Conservation (phyloP, 2,797 vertebrate genomes). For the Acipenser transmontanus region DNA sequence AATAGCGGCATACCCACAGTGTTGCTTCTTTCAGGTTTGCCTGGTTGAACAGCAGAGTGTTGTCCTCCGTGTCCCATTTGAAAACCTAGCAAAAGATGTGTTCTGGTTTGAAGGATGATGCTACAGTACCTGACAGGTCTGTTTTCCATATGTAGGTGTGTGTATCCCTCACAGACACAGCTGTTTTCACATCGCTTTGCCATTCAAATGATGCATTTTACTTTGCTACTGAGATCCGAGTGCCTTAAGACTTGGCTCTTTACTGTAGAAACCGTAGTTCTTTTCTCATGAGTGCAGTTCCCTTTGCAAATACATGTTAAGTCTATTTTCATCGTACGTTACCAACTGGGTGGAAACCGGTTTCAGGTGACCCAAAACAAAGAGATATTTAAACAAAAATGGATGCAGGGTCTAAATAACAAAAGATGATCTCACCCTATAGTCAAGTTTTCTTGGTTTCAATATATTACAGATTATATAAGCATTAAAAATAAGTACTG, state of each 20-base stretch:
- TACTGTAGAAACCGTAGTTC: background rate
- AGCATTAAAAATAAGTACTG: too few relatives aligned
- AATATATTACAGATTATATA: too few relatives aligned
- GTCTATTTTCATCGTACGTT: conserved; percentile 7
- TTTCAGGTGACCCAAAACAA: conserved; percentile 6
- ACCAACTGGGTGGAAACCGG: conserved; percentile 3
- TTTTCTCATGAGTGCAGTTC: background rate
- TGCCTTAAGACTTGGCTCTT: background rate
- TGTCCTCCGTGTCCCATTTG: conserved; percentile 24
- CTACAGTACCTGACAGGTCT: background rate
- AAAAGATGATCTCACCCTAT: too few relatives aligned
- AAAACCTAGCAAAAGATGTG: conserved; percentile 43
- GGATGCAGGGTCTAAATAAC: too few relatives aligned
- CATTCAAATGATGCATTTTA: conserved; percentile 10
- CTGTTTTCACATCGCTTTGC: conserved; percentile 20
- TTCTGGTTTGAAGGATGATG: conserved; percentile 18
- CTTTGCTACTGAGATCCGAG: background rate
- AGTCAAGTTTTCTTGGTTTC: too few relatives aligned
- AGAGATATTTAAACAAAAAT: conserved; percentile 10
- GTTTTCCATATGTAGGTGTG: conserved; percentile 12
- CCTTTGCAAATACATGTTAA: conserved; percentile 11
- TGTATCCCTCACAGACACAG: conserved; percentile 10
- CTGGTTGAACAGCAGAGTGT: conserved; percentile 19
- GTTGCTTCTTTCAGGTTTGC: conserved; percentile 26
- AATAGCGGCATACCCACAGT: conserved; percentile 48